Conservation (phyloP, 64 coral and sea anemone species). For the Exaiptasia diaphana region DNA sequence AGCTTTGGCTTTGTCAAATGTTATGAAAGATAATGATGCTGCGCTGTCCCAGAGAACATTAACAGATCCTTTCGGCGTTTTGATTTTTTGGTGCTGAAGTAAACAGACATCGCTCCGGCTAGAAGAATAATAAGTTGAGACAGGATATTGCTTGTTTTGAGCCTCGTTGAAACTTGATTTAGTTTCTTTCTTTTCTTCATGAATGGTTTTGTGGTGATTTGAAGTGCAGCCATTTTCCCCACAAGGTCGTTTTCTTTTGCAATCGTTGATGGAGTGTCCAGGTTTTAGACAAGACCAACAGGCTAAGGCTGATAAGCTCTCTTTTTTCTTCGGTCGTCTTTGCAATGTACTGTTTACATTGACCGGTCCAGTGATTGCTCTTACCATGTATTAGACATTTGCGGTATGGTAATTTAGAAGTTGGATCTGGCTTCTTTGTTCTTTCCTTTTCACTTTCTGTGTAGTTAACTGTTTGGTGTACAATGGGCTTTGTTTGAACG, state of each 20-base stretch:
- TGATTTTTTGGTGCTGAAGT: slow-evolving; percentile 41
- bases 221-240: slow-evolving; percentile 26
- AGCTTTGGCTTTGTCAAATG: slow-evolving; percentile 34
- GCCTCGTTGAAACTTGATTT: too few species aligned
- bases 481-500: too few species aligned
- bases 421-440: too few species aligned
- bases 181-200: not conserved
- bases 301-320: slow-evolving; percentile 10
- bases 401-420: not conserved
- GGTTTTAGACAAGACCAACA: slow-evolving; percentile 42
- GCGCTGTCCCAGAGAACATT: slow-evolving; percentile 59
- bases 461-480: too few species aligned
- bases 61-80: slow-evolving; percentile 39
- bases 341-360: slow-evolving; percentile 35
- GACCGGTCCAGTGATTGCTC: not conserved
- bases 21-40: slow-evolving; percentile 62
- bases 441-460: too few species aligned
- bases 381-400: slow-evolving; percentile 49
- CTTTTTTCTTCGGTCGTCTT: slow-evolving; percentile 12
- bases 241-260: not conserved
- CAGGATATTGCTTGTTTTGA: too few species aligned
- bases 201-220: slow-evolving; percentile 34
- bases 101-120: not conserved
- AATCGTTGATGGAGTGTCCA: slow-evolving; percentile 4
- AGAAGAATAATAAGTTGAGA: not conserved